Conservation (phyloP, 1,140 invertebrate species). For the Tribolium madens region DNA sequence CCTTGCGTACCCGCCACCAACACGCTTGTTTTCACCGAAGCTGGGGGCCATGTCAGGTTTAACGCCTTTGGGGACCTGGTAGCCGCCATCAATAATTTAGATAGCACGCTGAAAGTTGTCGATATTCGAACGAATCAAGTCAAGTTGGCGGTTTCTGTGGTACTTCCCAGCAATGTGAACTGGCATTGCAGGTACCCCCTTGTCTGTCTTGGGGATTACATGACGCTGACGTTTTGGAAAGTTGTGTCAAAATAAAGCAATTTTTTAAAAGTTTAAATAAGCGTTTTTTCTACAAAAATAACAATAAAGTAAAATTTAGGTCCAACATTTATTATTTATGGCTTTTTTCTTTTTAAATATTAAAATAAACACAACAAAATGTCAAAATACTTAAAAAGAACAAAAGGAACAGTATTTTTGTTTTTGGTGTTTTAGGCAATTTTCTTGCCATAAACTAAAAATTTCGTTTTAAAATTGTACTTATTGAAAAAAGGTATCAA, state of each 20-base stretch:
- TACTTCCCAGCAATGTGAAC: slow-evolving; percentile 70
- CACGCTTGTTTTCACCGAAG: slow-evolving; percentile 70
- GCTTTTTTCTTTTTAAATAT: too few species aligned
- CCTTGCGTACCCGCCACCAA: slow-evolving; percentile 71
- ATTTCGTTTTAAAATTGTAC: too few species aligned
- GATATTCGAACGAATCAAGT: slow-evolving; percentile 70
- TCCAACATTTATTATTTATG: too few species aligned
- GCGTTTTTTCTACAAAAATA: background rate
- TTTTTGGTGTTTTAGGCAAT: too few species aligned
- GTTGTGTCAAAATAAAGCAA: slow-evolving; percentile 69
- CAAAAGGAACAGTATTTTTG: too few species aligned
- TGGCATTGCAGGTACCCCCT: slow-evolving; percentile 76
- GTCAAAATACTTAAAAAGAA: too few species aligned
- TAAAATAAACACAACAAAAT: too few species aligned
- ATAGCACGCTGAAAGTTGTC: slow-evolving; percentile 72
- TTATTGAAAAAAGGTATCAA: too few species aligned
- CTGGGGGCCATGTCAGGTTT: slow-evolving; percentile 70
- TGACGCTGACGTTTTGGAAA: slow-evolving; percentile 75
- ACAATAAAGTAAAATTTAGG: too few species aligned
- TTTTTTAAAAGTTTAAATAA: slow-evolving; percentile 17
- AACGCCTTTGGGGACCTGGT: slow-evolving; percentile 70
- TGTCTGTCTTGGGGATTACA: slow-evolving; percentile 73
- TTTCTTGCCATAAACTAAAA: too few species aligned
- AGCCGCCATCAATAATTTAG: slow-evolving; percentile 72
- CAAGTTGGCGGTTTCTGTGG: slow-evolving; percentile 68